Percentiles rank a stretch among this genome's conserved stretches.
Conservation (phyloP, 1,140 invertebrate species). For the Drosophila cardini region DNA sequence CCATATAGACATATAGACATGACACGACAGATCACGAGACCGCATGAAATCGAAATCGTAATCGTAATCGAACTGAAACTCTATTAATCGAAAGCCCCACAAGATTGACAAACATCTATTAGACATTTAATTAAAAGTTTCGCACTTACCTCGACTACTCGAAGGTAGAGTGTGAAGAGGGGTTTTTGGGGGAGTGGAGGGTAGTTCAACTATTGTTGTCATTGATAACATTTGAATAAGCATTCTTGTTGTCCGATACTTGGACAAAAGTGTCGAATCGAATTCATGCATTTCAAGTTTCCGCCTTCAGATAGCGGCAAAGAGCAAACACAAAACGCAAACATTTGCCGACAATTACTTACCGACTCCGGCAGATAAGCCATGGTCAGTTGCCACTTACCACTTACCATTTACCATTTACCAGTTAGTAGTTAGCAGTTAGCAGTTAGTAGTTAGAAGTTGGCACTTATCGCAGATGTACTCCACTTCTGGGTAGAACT, state of each 20-base stretch:
- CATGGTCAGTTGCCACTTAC: conserved; percentile 26
- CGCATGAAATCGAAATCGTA: conserved; percentile 41
- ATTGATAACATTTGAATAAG: conserved; percentile 63
- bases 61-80: conserved; percentile 24
- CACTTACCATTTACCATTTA: not conserved
- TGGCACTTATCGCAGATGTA: conserved; percentile 1
- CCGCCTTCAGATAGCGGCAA: conserved; percentile 68
- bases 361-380: conserved; percentile 55
- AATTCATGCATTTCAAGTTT: conserved; percentile 78
- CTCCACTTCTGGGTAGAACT: conserved; percentile 21
- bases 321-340: conserved; percentile 69
- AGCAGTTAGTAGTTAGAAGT: not conserved
- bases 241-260: conserved; percentile 57
- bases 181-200: not conserved
- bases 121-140: conserved; percentile 81
- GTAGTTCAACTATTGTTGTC: conserved; percentile 39
- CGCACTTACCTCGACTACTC: conserved; percentile 42
- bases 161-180: not conserved
- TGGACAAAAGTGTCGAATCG: conserved; percentile 75
- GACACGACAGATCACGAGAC: conserved; percentile 71
- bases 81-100: conserved; percentile 64
- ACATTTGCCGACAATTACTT: conserved; percentile 83
- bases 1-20: conserved; percentile 69
- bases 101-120: conserved; percentile 79
- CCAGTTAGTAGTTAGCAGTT: conserved; percentile 1